Conservation (phyloP, 2,113 vertebrate species). For the Fulica atra region DNA sequence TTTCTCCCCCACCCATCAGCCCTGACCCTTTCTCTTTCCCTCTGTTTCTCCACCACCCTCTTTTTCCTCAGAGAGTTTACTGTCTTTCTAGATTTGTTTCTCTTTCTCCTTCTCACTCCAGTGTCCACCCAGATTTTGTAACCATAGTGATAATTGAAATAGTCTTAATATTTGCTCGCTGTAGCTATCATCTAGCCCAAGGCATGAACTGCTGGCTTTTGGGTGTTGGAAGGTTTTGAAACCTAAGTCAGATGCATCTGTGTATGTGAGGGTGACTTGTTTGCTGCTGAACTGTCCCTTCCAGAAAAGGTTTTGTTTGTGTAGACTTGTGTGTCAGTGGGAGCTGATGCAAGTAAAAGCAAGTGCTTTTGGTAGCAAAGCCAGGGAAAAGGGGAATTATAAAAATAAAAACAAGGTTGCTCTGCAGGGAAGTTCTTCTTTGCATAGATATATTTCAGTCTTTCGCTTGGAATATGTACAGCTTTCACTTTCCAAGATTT, state of each 20-base stretch:
- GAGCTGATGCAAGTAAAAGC: constrained; percentile 12
- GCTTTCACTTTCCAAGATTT: constrained; percentile 63
- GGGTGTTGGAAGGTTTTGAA: constrained; percentile 47
- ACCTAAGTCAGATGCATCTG: neutral
- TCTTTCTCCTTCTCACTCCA: constrained; percentile 33
- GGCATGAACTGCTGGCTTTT: constrained; percentile 51
- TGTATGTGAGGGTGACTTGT: neutral
- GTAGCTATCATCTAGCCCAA: constrained; percentile 49
- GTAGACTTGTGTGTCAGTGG: neutral
- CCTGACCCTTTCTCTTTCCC: neutral
- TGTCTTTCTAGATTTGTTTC: constrained; percentile 58
- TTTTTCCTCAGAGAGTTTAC: constrained; percentile 47
- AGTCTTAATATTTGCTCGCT: constrained; percentile 61
- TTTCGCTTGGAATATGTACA: constrained; percentile 56
- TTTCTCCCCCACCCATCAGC: constrained; percentile 18
- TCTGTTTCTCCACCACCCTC: constrained; percentile 19
- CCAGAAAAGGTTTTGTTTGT: neutral
- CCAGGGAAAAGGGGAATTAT: neutral
- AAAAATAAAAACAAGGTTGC: constrained; percentile 1
- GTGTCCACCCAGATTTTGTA: constrained; percentile 74
- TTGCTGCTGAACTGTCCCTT: neutral
- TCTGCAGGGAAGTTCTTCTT: constrained; percentile 54
- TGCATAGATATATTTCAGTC: constrained; percentile 24
- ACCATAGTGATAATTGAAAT: constrained; percentile 74
- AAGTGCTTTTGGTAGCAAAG: neutral